These are phyloP conservation scores for Enoplolaimus lenunculus DNA, from an alignment of 2,888 invertebrate genomes.

Conservation along the genomic window DNA sequence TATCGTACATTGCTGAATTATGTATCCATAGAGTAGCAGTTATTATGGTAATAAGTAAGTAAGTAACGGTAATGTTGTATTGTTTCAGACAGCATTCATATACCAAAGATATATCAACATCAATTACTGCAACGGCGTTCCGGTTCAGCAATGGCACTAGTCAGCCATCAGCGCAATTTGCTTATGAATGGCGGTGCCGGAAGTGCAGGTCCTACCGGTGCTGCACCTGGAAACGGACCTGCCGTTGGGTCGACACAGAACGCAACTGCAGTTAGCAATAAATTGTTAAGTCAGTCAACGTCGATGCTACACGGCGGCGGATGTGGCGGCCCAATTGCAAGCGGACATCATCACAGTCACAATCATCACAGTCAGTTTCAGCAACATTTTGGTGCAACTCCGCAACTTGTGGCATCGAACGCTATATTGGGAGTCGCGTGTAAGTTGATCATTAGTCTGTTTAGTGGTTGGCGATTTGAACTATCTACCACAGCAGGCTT, in stretches of 20 bases:
- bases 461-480: neutral
- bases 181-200: neutral
- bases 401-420: neutral
- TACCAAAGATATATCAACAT: too few species aligned
- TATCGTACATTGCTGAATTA: too few species aligned
- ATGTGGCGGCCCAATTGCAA: neutral
- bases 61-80: too few species aligned
- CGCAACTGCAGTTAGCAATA: neutral
- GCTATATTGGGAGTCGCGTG: neutral
- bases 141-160: neutral
- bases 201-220: neutral
- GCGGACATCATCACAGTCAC: neutral
- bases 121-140: neutral
- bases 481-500: neutral
- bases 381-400: neutral
- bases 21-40: too few species aligned
- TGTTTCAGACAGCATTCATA: too few species aligned
- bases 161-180: neutral
- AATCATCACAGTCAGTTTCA: too few species aligned
- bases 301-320: neutral
- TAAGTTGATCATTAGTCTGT: neutral
- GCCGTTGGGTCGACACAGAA: neutral
- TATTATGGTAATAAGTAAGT: too few species aligned
- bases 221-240: neutral
- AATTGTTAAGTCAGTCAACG: neutral